Evolutionary conservation across 1,140 invertebrate genomes (phyloP).

Genomic region (Gerris buenoi): DNA sequence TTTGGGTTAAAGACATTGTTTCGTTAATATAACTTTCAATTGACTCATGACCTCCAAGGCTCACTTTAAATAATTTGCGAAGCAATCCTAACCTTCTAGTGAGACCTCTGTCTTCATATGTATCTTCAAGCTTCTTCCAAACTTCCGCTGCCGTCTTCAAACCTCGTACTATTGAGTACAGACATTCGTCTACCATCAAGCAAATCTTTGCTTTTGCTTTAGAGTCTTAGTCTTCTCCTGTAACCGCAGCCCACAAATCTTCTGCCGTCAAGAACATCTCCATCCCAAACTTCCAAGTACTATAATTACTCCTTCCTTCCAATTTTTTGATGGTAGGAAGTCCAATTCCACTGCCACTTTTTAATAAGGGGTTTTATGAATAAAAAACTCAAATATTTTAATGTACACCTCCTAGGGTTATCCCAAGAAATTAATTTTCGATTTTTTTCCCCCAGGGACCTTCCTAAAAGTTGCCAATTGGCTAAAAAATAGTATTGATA

Average conservation of each 20-base stretch:
- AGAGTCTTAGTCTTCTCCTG: neutral
- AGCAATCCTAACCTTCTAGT: neutral
- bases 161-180: neutral
- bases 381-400: too few relatives aligned
- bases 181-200: neutral
- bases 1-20: neutral
- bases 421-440: too few relatives aligned
- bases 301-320: neutral
- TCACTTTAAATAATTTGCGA: neutral
- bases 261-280: constrained; percentile 4
- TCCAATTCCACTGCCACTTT: too few relatives aligned
- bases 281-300: constrained; percentile 2
- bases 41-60: neutral
- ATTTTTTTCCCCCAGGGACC: too few relatives aligned
- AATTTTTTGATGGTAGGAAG: constrained; percentile 1
- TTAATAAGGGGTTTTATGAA: too few relatives aligned
- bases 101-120: neutral
- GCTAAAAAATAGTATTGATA: too few relatives aligned
- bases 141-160: neutral
- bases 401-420: too few relatives aligned
- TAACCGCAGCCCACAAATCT: neutral
- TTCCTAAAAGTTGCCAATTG: too few relatives aligned
- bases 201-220: neutral
- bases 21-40: constrained; percentile 4
- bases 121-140: neutral